phyloP scores from a whole-genome alignment of 2,113 vertebrate species.

The Podarcis raffonei region DNA sequence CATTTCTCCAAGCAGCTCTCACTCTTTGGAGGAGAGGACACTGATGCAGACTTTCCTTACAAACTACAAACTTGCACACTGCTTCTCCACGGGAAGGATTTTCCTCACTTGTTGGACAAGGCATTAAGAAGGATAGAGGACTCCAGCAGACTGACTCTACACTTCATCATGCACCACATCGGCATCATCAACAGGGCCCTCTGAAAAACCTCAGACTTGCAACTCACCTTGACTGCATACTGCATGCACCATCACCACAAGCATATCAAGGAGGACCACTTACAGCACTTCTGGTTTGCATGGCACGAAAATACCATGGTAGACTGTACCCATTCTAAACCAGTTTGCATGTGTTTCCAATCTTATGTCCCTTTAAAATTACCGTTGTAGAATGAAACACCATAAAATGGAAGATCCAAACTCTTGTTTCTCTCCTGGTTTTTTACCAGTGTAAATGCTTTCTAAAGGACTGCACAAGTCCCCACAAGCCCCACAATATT shows the following conservation, averaged over 20 bases:
- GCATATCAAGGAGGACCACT: conserved; percentile 81
- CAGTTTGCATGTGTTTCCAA: conserved; percentile 72
- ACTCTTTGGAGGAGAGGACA: conserved; percentile 85
- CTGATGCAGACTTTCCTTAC: conserved; percentile 82
- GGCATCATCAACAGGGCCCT: conserved; percentile 82
- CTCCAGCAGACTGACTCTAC: conserved; percentile 88
- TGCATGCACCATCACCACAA: conserved; percentile 85
- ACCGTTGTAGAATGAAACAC: conserved; percentile 66
- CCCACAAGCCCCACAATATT: conserved; percentile 58
- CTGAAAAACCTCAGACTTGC: conserved; percentile 84
- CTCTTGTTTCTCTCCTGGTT: conserved; percentile 64
- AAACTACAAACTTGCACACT: conserved; percentile 85
- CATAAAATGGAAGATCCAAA: conserved; percentile 63
- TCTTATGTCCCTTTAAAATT: conserved; percentile 75
- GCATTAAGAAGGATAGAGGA: conserved; percentile 86
- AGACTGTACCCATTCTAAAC: conserved; percentile 80
- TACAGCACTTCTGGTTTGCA: conserved; percentile 80
- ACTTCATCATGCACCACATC: conserved; percentile 86
- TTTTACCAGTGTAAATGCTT: conserved; percentile 69
- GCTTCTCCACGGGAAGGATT: conserved; percentile 84
- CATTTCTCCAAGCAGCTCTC: conserved; percentile 87
- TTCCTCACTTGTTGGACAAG: conserved; percentile 81
- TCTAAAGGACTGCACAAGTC: conserved; percentile 49
- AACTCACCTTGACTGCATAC: conserved; percentile 87
- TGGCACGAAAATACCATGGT: conserved; percentile 78